These are phyloP conservation scores for Lepisosteus oculatus DNA, from an alignment of 2,113 vertebrate species.

Conservation along the genomic window DNA sequence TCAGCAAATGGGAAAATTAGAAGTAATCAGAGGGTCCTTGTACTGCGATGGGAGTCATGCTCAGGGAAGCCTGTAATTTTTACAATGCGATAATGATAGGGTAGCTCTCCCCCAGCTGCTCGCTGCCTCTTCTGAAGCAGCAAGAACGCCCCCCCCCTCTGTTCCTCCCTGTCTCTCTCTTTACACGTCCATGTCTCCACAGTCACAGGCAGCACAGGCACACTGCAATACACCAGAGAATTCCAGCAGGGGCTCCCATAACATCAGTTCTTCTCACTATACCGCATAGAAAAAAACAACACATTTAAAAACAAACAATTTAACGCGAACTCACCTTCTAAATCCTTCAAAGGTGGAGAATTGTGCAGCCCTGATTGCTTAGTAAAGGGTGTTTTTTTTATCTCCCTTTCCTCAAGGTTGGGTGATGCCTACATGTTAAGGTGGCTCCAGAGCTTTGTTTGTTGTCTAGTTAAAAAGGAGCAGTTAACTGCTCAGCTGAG, in stretches of 20 bases:
- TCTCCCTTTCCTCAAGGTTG: too few species aligned
- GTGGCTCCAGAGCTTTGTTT: constrained; percentile 42
- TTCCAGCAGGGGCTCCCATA: constrained; percentile 72
- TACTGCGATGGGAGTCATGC: not conserved
- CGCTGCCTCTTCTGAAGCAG: not conserved
- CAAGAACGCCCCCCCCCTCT: not conserved
- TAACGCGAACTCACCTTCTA: too few species aligned
- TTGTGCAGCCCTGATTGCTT: too few species aligned
- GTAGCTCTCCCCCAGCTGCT: constrained; percentile 9
- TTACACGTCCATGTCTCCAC: not conserved
- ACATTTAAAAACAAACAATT: too few species aligned
- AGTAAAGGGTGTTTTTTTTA: too few species aligned
- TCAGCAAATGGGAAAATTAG: constrained; percentile 13
- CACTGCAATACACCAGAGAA: constrained; percentile 64
- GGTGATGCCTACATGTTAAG: too few species aligned
- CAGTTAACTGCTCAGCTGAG: not conserved
- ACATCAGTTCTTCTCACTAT: constrained; percentile 48
- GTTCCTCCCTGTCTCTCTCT: not conserved
- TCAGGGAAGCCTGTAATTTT: constrained; percentile 18
- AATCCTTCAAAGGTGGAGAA: too few species aligned
- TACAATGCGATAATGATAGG: constrained; percentile 16
- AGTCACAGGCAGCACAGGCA: constrained; percentile 15
- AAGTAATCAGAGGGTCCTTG: constrained; percentile 12
- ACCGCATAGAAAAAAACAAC: too few species aligned
- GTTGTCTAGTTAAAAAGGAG: constrained; percentile 29